Base-by-base conservation (phyloP, 1,140 invertebrate genomes). In the Heterodera carotae region DNA sequence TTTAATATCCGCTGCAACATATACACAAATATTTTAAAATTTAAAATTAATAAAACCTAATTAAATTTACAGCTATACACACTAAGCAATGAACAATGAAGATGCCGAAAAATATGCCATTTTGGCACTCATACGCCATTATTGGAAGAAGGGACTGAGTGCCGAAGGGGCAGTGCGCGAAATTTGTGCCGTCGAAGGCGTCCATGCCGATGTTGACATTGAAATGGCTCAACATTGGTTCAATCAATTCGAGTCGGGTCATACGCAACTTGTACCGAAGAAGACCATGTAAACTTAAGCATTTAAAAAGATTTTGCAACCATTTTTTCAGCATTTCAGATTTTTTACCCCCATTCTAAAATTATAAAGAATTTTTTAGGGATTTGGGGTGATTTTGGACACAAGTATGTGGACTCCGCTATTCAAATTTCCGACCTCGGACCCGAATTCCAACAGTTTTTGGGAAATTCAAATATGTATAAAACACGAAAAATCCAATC, bases 131-230 rank as follows among this genome's bases (percentile, higher is more conserved):
- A 27, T 66, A 25, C 62, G 62, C 2, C 62, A 66, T 66, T 66
- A 66, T 66, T 66, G 62, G 62, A 29, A 34, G 27, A 66, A 66
- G 27, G 62, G 62, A 7, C 3, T 22, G 12, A 22, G 5, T 66
- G 62, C 33, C 62, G 62, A 66, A 29, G 33, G 4, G 33, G 22
- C 62, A 27, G 62, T 66, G 62, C 27, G 27, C 27, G 25, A 66
- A 66, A 66, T 66, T 66, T 66, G 62, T 66, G 62, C 62, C 62
- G 33, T 34, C 7, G 62, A 66, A 66, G 62, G 62, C 0, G 7
- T 10, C n/a, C 5, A 22, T 12, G 12, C 27, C n/a, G n/a, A n/a
- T 10, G 62, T 66, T 31, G 62, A 66, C 33, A 34, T 34, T 31
- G 62, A 66, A 66, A 66, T 29, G 62, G 62, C 33, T 18, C 27